phyloP scores from a whole-genome alignment of 1,140 invertebrate genomes.

The Drosophila tristis region DNA sequence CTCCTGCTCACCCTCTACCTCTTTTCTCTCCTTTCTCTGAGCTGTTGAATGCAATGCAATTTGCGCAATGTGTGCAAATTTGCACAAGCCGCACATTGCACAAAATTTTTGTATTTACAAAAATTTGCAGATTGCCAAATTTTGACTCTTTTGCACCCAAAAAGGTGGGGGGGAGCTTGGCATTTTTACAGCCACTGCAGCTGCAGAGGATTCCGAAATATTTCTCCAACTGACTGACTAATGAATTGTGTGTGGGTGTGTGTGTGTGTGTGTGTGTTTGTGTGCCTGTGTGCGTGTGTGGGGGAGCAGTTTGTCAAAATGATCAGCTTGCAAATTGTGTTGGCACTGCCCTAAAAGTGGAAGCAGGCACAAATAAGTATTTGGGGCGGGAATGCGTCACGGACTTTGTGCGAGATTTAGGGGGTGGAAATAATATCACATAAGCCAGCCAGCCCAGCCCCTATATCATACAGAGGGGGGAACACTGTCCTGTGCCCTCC shows the following conservation, averaged over 20 bases:
- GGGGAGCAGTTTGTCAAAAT: slow-evolving; percentile 20
- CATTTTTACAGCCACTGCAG: slow-evolving; percentile 14
- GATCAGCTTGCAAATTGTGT: slow-evolving; percentile 39
- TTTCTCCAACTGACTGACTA: slow-evolving; percentile 60
- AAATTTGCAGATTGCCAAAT: slow-evolving; percentile 27
- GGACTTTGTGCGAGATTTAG: too few relatives aligned
- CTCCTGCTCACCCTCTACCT: neutral
- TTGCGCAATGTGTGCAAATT: slow-evolving; percentile 73
- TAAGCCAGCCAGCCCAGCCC: too few relatives aligned
- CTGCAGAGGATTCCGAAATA: slow-evolving; percentile 32
- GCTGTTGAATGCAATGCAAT: slow-evolving; percentile 58
- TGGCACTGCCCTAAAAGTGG: neutral
- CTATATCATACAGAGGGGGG: too few relatives aligned
- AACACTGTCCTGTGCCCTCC: too few relatives aligned
- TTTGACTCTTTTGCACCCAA: slow-evolving; percentile 35
- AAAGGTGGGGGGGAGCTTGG: slow-evolving; percentile 10
- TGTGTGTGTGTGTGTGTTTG: neutral
- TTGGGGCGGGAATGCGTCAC: too few relatives aligned
- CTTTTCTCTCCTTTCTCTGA: neutral
- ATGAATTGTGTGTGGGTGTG: slow-evolving; percentile 28
- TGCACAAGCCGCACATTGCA: slow-evolving; percentile 66
- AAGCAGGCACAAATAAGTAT: too few relatives aligned
- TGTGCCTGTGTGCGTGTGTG: neutral
- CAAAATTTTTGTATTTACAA: slow-evolving; percentile 39
- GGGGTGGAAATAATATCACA: too few relatives aligned